Percentiles rank a stretch among this genome's conserved stretches.
Conservation (phyloP, 2,888 invertebrate species). For the Leptopilina myrica region DNA sequence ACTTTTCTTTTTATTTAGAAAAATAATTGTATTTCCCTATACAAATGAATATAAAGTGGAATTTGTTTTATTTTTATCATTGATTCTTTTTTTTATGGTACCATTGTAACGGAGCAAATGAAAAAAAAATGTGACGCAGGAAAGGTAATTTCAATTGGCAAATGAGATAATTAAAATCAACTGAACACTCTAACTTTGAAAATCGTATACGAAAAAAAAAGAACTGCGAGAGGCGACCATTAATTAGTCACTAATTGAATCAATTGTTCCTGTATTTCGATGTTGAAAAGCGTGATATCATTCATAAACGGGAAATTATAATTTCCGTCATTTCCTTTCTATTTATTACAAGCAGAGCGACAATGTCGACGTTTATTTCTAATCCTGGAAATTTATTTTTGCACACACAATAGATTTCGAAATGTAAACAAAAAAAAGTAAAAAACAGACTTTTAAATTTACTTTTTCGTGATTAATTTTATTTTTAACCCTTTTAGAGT, state of each 20-base stretch:
- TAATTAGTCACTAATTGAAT: constrained; percentile 22
- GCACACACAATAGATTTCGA: constrained; percentile 13
- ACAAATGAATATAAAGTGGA: no score
- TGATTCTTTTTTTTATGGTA: no score
- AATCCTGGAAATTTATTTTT: constrained; percentile 55
- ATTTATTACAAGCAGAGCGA: constrained; percentile 10
- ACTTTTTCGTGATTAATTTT: no score
- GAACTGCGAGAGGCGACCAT: no score
- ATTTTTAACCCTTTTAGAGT: no score
- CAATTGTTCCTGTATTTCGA: constrained; percentile 9
- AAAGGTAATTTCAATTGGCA: constrained; percentile 15
- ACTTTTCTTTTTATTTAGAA: no score
- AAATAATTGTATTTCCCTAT: no score
- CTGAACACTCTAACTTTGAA: background rate
- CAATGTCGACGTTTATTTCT: constrained; percentile 43
- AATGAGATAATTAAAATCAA: constrained; percentile 14
- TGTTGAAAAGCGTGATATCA: background rate
- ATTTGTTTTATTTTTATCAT: no score
- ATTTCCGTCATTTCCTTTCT: constrained; percentile 6
- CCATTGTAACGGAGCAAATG: no score
- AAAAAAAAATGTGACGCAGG: background rate
- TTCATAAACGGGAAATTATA: constrained; percentile 16
- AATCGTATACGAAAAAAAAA: background rate
- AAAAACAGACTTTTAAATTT: no score
- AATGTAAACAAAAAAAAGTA: no score